phyloP scores from a whole-genome alignment of 1,140 invertebrate genomes.

The Rhyacophila brunnea region DNA sequence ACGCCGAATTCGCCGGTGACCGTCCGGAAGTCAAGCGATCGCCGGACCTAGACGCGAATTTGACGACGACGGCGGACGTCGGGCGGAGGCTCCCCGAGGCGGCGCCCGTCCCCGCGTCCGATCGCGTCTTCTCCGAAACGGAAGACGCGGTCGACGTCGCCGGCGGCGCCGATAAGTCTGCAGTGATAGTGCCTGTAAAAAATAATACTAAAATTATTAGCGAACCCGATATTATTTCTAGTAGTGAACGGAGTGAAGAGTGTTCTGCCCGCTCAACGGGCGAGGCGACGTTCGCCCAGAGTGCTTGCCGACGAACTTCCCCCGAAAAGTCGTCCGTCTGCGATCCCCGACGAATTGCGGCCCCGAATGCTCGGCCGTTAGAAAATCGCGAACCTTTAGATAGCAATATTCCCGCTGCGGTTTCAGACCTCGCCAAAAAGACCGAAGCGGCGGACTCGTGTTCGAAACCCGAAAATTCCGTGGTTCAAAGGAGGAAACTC shows the following conservation, averaged over 20 bases:
- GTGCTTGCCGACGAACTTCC: slow-evolving; percentile 11
- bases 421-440: neutral
- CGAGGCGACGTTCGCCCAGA: neutral
- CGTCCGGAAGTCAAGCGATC: slow-evolving; percentile 5
- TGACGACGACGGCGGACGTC: too few species aligned
- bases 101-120: neutral
- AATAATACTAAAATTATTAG: slow-evolving; percentile 22
- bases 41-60: neutral
- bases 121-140: slow-evolving; percentile 5
- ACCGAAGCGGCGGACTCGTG: neutral
- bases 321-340: neutral
- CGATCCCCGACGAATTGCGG: neutral
- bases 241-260: slow-evolving; percentile 9
- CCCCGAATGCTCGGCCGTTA: neutral
- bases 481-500: slow-evolving; percentile 12
- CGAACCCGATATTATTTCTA: slow-evolving; percentile 9
- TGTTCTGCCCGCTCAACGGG: slow-evolving; percentile 2
- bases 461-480: slow-evolving; percentile 3
- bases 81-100: neutral
- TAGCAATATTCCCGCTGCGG: slow-evolving; percentile 10
- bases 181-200: slow-evolving; percentile 26
- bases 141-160: slow-evolving; percentile 13
- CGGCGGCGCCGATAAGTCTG: slow-evolving; percentile 20
- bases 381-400: slow-evolving; percentile 11
- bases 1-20: neutral